Base-by-base conservation (phyloP, 1,140 invertebrate species). In the Telenomus remus region DNA sequence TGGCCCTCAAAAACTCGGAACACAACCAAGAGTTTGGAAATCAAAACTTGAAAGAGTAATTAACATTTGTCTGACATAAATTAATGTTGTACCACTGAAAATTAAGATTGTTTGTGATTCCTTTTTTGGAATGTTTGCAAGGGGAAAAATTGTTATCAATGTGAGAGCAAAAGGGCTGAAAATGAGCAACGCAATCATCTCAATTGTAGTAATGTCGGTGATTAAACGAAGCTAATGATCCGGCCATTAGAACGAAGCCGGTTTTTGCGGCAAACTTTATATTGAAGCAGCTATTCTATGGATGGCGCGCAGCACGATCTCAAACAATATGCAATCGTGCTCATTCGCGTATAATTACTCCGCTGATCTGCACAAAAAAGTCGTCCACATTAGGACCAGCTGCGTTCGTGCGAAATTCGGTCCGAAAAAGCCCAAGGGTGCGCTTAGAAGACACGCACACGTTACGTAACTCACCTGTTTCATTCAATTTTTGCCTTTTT, bases 161-260 rank as follows among this genome's bases (percentile, higher is more conserved):
- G 11, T 9, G 10, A 15, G n/a, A 14, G 27, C 50, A 12, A 5
- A 70, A 14, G 54, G 56, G 34, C 48, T 14, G 10, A 44, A 43
- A 27, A 46, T 19, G 39, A 27, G 3, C 9, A 39, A 50, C 33
- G 57, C 51, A 70, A 70, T 70, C 85, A 85, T 82, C 69, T 78
- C 69, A 79, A 82, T 83, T 81, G 82, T 74, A 56, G 74, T 86
- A 85, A 85, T 84, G 80, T 72, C 75, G 75, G 83, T 82, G 79
- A 86, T 86, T 85, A 85, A 85, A 84, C 81, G 80, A 82, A 82
- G 53, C 75, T 86, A 85, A 86, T 84, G 82, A 85, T 39, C 82
- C 80, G 64, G 72, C 76, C 76, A 83, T 84, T 82, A 82, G 82
- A 82, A 85, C 82, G 68, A 56, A 68, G 72, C 54, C 57, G 54